These are phyloP conservation scores for Venturia canescens DNA, from an alignment of 1,140 invertebrate genomes.

Conservation along the genomic window DNA sequence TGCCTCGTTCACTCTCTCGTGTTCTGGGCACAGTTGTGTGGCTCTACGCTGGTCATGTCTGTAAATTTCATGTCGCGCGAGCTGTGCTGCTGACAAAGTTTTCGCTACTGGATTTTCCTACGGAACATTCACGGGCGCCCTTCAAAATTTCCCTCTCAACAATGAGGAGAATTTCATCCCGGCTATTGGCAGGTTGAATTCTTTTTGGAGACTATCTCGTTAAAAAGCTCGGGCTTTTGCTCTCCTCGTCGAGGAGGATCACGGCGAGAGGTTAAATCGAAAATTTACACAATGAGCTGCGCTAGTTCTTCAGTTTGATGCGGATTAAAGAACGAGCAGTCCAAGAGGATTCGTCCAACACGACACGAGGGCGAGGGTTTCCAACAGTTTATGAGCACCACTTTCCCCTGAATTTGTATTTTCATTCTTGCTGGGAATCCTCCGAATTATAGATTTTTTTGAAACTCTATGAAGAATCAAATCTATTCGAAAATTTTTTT, in stretches of 20 bases:
- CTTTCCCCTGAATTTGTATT: too few relatives aligned
- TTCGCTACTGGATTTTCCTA: constrained; percentile 32
- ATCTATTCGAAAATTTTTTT: too few relatives aligned
- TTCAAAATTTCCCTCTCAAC: not conserved
- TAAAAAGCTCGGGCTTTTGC: not conserved
- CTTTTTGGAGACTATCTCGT: constrained; percentile 1
- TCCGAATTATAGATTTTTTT: not conserved
- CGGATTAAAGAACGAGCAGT: constrained; percentile 31
- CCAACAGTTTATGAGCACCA: too few relatives aligned
- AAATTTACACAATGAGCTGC: constrained; percentile 8
- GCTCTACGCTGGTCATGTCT: not conserved
- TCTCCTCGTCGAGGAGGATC: not conserved
- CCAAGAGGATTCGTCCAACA: too few relatives aligned
- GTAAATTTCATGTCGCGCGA: not conserved
- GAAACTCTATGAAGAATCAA: too few relatives aligned
- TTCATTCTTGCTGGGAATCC: not conserved
- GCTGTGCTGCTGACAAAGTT: constrained; percentile 11
- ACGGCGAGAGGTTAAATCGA: constrained; percentile 22
- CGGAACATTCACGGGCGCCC: not conserved
- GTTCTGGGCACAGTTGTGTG: not conserved
- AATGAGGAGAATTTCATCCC: constrained; percentile 2
- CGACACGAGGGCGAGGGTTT: too few relatives aligned
- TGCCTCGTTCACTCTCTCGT: not conserved
- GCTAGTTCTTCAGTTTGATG: constrained; percentile 17
- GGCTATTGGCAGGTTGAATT: constrained; percentile 3